These are phyloP conservation scores for Silurus glanis DNA, from an alignment of 2,113 vertebrate genomes.

Conservation along the genomic window DNA sequence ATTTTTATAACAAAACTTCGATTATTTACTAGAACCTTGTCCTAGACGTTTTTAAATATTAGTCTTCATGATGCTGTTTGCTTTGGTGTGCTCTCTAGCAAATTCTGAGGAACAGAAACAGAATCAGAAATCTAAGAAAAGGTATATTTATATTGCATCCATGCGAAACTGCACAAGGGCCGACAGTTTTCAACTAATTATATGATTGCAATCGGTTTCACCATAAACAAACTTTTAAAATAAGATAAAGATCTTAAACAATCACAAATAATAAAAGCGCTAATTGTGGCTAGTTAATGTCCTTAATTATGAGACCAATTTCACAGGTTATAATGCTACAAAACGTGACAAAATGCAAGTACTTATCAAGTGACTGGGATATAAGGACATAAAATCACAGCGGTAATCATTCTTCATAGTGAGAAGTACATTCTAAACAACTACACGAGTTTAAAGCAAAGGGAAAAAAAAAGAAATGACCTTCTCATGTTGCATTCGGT, in stretches of 20 bases:
- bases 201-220: not conserved
- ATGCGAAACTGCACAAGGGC: not conserved
- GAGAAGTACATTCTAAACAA: not conserved
- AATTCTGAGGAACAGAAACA: not conserved
- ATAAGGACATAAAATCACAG: not conserved
- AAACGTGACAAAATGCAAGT: not conserved
- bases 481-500: not conserved
- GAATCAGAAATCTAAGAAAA: not conserved
- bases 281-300: not conserved
- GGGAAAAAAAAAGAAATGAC: not conserved
- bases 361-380: not conserved
- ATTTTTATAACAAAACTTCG: not conserved
- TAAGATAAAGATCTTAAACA: not conserved
- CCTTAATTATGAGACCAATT: too few species aligned
- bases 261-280: not conserved
- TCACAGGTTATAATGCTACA: not conserved
- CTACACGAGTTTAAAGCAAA: not conserved
- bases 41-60: not conserved
- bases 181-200: not conserved
- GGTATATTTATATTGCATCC: not conserved
- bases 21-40: not conserved
- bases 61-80: not conserved
- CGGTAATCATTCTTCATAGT: not conserved
- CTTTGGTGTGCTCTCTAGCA: not conserved
- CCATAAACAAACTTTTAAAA: not conserved